Base-by-base conservation (phyloP, 2,113 vertebrate species). In the Triplophysa tibetana region DNA sequence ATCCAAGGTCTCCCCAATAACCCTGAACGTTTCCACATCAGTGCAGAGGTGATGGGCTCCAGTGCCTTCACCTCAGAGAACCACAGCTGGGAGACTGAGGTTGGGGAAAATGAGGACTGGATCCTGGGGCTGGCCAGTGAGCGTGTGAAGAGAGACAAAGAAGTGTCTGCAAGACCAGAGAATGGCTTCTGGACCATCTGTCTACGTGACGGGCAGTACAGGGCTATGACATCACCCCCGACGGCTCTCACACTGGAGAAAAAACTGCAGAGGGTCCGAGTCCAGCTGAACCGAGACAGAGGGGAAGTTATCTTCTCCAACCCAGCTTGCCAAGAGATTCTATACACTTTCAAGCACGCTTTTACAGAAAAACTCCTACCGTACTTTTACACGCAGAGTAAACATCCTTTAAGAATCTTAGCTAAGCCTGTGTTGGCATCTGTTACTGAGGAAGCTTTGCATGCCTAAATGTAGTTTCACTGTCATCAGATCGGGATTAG, bases 141-240 rank as follows among this genome's bases (percentile, higher is more conserved):
- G 54, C 87, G 89, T 12, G 85, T 89, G 17, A 78, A 82, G 0
- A 88, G 91, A 82, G 80, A 89, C 16, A 29, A 19, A 0, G 91
- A 91, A 66, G 38, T 90, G 41, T 52, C 70, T 0, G 91, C 92
- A 21, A 83, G 90, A 17, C 90, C 92, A 0, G 88, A 93, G 77
- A 91, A 92, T 1, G 92, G 92, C n/a, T 92, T 92, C 86, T 94
- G 92, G 92, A 92, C 93, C 10, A 70, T 94, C 29, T 91, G 92
- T 33, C 88, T 90, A 60, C 81, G 90, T 52, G 87, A 91, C 1
- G 88, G 89, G 21, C 84, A 88, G 19, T 82, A 93, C 82, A 90
- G 83, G 75, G 92, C 90, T 0, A 91, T 93, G 92, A 85, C 80
- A 21, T 91, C 89, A 0, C 90, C 91, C 0, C 89, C 90, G 8